Evolutionary conservation across 1,140 invertebrate species (phyloP), one percentile per base, ranked within the genome.

Genomic region (Anastrepha ludens): DNA sequence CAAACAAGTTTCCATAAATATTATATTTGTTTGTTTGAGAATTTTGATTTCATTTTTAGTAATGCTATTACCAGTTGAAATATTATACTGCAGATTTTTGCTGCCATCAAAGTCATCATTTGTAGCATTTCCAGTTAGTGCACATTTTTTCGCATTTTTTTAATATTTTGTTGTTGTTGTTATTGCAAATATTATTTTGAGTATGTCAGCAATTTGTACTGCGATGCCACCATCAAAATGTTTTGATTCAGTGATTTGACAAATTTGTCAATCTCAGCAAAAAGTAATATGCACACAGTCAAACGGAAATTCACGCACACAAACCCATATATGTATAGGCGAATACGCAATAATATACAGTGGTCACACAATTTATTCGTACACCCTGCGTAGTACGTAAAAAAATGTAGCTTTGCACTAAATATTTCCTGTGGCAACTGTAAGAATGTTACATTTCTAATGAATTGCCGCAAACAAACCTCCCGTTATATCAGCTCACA

Each of bases 221-320:
- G 81, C 1, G 9, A 59, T 62, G 59, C 39, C 41, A 6, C 41
- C 67, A 74, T 47, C 67, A 74, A 86, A 62, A 86, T 86, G 55
- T 86, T 86, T 86, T 86, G 86, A 86, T 62, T 86, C 86, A 86
- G 20, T 86, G 86, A 86, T 65, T 86, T 86, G 44, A 65, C 86
- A 86, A 86, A 62, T 86, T 65, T 65, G 81, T 85, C 81, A 85
- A 85, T 85, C 81, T 85, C 81, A 50, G 44, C 44, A 85, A 85
- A 74, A 74, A 44, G 13, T 74, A 74, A 74, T 47, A 74, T 70
- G 13, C 17, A 70, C 65, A 65, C 13, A 67, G 65, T 41, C 20
- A 67, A 67, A 11, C 20, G 6, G 6, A 41, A 41, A 67, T 39
- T 15, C 29, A 13, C 65, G 13, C 65, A 41, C 6, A 74, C 13